These are phyloP conservation scores for Sigmodon hispidus DNA, from an alignment of 2,113 vertebrate genomes.

Conservation along the genomic window DNA sequence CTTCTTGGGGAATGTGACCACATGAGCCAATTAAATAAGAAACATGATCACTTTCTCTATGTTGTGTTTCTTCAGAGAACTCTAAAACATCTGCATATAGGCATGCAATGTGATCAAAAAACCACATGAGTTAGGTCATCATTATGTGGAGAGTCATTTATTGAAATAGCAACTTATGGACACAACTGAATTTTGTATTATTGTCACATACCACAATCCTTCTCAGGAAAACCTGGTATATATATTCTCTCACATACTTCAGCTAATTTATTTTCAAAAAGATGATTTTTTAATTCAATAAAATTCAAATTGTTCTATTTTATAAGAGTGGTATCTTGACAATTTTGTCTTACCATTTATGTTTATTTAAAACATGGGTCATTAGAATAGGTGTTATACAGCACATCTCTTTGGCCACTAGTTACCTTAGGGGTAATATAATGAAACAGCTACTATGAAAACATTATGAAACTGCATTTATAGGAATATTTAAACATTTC, in stretches of 20 bases:
- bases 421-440: not conserved
- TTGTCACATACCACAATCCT: not conserved
- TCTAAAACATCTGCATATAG: not conserved
- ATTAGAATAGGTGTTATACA: not conserved
- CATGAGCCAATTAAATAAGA: not conserved
- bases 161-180: not conserved
- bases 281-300: not conserved
- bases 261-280: not conserved
- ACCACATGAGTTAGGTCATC: not conserved
- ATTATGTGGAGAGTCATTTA: not conserved
- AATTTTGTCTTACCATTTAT: not conserved
- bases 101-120: not conserved
- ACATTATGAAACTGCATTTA: not conserved
- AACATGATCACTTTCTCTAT: not conserved
- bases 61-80: not conserved
- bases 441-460: not conserved
- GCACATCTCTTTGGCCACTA: not conserved
- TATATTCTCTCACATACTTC: not conserved
- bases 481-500: not conserved
- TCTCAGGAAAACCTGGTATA: not conserved
- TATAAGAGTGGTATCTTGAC: not conserved
- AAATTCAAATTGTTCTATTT: not conserved
- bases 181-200: not conserved
- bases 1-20: not conserved
- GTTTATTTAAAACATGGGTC: not conserved